Evolutionary conservation across 2,113 vertebrate genomes (phyloP).

Genomic region (Hylia prasina): DNA sequence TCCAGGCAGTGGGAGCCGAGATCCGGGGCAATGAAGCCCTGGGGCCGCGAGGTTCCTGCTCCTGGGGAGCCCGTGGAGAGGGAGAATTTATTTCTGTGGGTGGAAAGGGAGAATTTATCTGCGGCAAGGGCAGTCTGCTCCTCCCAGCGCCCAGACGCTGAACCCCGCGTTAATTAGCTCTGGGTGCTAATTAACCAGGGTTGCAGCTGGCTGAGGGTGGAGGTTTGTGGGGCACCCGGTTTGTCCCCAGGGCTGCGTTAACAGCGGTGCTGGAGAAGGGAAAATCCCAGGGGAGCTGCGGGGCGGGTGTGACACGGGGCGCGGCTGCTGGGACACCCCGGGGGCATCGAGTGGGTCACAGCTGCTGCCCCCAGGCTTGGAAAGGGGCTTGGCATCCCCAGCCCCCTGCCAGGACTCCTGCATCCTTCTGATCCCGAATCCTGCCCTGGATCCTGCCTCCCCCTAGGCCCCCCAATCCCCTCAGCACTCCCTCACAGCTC

Average conservation of each 20-base stretch:
- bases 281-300: accelerated
- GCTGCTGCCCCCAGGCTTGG: not conserved
- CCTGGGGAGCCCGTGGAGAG: accelerated
- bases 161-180: not conserved
- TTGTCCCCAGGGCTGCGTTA: not conserved
- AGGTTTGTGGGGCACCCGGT: accelerated
- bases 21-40: accelerated
- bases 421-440: not conserved
- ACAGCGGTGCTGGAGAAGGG: not conserved
- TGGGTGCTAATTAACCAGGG: not conserved
- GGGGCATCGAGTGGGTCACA: accelerated
- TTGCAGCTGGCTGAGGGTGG: not conserved
- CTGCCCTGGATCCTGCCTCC: not conserved
- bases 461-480: too few relatives aligned
- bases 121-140: not conserved
- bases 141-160: not conserved
- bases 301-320: accelerated
- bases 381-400: not conserved
- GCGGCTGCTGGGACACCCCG: accelerated
- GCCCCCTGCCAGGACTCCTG: not conserved
- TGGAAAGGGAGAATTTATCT: not conserved
- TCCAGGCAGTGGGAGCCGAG: accelerated
- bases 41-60: accelerated
- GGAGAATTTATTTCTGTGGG: not conserved
- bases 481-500: not conserved